Percentiles rank a stretch among this genome's conserved stretches.
phyloP scores from a whole-genome alignment of 2,797 vertebrate species.

The Myoxocephalus aenaeus region DNA sequence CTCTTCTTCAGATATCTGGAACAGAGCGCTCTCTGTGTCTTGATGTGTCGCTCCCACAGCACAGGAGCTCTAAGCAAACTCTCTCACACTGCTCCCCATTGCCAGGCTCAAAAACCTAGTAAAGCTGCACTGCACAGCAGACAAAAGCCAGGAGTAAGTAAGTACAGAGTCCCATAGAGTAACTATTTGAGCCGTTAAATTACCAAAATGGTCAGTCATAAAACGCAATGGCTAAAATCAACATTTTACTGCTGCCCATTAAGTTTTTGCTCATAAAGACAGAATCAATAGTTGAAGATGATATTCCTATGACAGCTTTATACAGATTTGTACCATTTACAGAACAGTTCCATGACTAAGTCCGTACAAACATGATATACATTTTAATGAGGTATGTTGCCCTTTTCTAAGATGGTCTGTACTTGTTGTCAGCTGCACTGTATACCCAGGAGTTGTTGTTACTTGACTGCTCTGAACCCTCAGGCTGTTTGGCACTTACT shows the following conservation, averaged over 20 bases:
- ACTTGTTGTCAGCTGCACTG: conserved; percentile 67
- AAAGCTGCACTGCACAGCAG: conserved; percentile 57
- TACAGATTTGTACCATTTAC: conserved; percentile 57
- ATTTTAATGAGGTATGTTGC: conserved; percentile 72
- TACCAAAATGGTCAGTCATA: conserved; percentile 69
- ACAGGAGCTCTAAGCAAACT: conserved; percentile 71
- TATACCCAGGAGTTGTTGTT: conserved; percentile 76
- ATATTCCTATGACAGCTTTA: conserved; percentile 53
- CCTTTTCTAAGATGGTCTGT: conserved; percentile 58
- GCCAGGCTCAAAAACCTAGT: conserved; percentile 56
- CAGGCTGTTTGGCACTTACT: conserved; percentile 73
- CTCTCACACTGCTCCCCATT: conserved; percentile 68
- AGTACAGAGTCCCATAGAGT: conserved; percentile 57
- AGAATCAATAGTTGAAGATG: conserved; percentile 66
- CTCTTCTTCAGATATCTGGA: conserved; percentile 79
- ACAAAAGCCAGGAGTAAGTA: conserved; percentile 50
- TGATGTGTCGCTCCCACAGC: conserved; percentile 74
- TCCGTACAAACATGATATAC: conserved; percentile 50
- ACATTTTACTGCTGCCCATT: conserved; percentile 71
- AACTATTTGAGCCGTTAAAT: conserved; percentile 71
- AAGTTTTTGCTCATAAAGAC: conserved; percentile 69
- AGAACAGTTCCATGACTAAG: conserved; percentile 48
- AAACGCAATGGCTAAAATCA: conserved; percentile 72
- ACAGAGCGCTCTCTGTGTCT: conserved; percentile 83
- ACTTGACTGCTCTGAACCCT: conserved; percentile 76